Percentiles rank a stretch among this genome's conserved stretches.
Evolutionary conservation across 2,797 vertebrate species (phyloP).

Genomic region (Scolopax rusticola): DNA sequence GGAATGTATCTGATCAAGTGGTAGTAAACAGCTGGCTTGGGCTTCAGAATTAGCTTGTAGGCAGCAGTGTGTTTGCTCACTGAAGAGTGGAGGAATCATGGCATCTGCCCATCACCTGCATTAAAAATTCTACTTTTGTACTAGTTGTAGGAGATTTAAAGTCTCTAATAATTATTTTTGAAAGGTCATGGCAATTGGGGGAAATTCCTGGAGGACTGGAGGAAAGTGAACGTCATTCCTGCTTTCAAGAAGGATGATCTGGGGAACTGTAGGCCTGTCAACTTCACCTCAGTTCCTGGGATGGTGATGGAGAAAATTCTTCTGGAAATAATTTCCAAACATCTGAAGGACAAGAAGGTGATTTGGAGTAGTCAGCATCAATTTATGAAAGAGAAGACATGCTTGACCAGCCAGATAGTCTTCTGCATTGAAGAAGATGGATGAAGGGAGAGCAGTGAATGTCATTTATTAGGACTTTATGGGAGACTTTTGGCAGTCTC

Average conservation of each 20-base stretch:
- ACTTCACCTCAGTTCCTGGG: neutral
- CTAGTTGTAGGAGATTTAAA: neutral
- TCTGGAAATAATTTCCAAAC: neutral
- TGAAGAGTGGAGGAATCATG: neutral
- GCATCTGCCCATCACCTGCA: neutral
- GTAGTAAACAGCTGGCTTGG: neutral
- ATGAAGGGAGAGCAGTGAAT: neutral
- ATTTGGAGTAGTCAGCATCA: neutral
- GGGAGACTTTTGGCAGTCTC: neutral
- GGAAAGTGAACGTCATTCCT: neutral
- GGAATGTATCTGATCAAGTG: neutral
- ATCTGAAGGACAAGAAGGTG: neutral
- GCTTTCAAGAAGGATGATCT: neutral
- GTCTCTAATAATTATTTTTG: conserved; percentile 27
- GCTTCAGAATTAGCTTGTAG: neutral
- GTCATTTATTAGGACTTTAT: neutral
- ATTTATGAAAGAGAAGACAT: neutral
- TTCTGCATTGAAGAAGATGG: neutral
- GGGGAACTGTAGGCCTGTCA: neutral
- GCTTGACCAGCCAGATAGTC: neutral
- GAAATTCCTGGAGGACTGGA: neutral
- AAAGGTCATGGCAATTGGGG: neutral
- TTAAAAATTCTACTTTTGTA: neutral
- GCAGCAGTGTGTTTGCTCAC: neutral
- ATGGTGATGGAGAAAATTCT: neutral